phyloP scores from a whole-genome alignment of 2,113 vertebrate genomes.

The Polypterus bichir region DNA sequence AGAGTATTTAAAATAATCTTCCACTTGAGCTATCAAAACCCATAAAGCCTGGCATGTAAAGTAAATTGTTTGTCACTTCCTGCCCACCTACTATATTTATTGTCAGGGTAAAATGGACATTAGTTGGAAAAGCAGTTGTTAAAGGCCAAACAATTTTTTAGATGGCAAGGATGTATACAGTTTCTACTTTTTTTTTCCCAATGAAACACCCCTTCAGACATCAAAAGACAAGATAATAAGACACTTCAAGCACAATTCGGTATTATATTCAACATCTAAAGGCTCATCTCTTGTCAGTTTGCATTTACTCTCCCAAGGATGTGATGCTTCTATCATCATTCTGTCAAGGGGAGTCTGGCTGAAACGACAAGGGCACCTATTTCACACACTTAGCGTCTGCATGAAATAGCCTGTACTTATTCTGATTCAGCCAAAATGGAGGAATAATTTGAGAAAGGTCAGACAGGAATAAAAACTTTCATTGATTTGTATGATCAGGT shows the following conservation, averaged over 20 bases:
- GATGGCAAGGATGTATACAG: slow-evolving; percentile 79
- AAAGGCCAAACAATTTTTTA: slow-evolving; percentile 86
- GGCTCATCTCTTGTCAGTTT: slow-evolving; percentile 99
- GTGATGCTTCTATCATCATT: slow-evolving; percentile 98
- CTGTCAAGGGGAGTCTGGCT: slow-evolving; percentile 93
- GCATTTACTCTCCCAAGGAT: slow-evolving; percentile 96
- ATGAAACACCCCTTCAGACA: slow-evolving; percentile 94
- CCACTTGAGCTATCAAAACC: slow-evolving; percentile 83
- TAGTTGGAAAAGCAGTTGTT: slow-evolving; percentile 96
- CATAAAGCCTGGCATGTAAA: slow-evolving; percentile 75
- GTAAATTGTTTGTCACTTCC: slow-evolving; percentile 80
- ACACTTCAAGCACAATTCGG: slow-evolving; percentile 99
- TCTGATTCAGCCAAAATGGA: slow-evolving; percentile 87
- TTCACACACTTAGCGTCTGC: slow-evolving; percentile 97
- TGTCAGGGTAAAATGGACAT: slow-evolving; percentile 93
- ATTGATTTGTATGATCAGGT: slow-evolving; percentile 85
- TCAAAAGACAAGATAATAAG: slow-evolving; percentile 99
- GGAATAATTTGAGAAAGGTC: slow-evolving; percentile 95
- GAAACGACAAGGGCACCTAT: slow-evolving; percentile 88
- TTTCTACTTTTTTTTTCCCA: slow-evolving; percentile 82
- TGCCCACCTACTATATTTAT: slow-evolving; percentile 83
- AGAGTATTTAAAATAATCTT: slow-evolving; percentile 70
- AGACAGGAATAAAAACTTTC: slow-evolving; percentile 72
- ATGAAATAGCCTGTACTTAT: slow-evolving; percentile 89
- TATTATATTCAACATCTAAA: slow-evolving; percentile 99